Conservation (phyloP, 2,888 invertebrate species). For the Ophion ventricosus region DNA sequence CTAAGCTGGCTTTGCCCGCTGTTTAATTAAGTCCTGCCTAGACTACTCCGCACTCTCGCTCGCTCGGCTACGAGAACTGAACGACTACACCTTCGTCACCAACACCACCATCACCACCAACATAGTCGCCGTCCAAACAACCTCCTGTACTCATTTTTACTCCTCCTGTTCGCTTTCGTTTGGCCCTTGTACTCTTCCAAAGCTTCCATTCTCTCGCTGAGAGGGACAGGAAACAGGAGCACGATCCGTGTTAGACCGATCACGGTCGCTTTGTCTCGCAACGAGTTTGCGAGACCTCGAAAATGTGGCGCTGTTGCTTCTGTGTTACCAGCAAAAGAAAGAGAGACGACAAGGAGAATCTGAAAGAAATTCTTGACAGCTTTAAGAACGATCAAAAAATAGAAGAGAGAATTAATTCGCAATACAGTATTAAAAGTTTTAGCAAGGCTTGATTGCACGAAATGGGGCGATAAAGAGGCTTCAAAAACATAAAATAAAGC, state of each 20-base stretch:
- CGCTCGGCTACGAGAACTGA: slow-evolving; percentile 65
- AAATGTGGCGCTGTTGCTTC: slow-evolving; percentile 70
- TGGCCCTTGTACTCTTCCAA: background rate
- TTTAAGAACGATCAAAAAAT: background rate
- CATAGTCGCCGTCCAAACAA: slow-evolving; percentile 47
- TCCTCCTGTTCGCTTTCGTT: slow-evolving; percentile 64
- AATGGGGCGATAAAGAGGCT: too few species aligned
- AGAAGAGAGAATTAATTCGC: background rate
- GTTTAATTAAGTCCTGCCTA: slow-evolving; percentile 83
- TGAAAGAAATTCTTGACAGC: background rate
- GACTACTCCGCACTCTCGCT: slow-evolving; percentile 76
- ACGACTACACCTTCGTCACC: slow-evolving; percentile 65
- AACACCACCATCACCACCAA: slow-evolving; percentile 29
- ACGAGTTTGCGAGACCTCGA: slow-evolving; percentile 61
- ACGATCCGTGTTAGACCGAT: slow-evolving; percentile 65
- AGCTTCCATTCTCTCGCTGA: slow-evolving; percentile 49
- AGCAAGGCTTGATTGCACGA: background rate
- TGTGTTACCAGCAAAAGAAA: slow-evolving; percentile 20
- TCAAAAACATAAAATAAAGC: too few species aligned
- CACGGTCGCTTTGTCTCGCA: slow-evolving; percentile 62
- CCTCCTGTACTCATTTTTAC: slow-evolving; percentile 64
- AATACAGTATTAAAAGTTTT: background rate
- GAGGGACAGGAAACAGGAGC: slow-evolving; percentile 28
- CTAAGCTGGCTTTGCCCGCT: slow-evolving; percentile 82
- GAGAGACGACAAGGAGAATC: background rate